These are phyloP conservation scores for Sus scrofa DNA, from an alignment of 2,113 vertebrate species.

Conservation along the genomic window T2T-Sscrofa CM000814.6:129868001-129868500, in stretches of 20 bases:
- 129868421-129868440: not conserved
- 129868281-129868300: not conserved
- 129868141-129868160: not conserved
- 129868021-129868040: not conserved
- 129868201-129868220: not conserved
- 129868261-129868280: not conserved
- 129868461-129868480: not conserved
- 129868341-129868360: too few relatives aligned
- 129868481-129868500: not conserved
- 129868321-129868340: not conserved
- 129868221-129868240: not conserved
- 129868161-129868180: not conserved
- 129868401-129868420: not conserved
- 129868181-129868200: rapidly evolving
- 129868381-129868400: not conserved
- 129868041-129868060: not conserved
- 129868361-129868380: not conserved
- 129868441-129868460: not conserved
- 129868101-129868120: not conserved
- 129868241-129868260: not conserved
- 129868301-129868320: not conserved
- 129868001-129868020: not conserved
- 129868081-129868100: not conserved
- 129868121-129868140: not conserved
- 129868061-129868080: not conserved